A percentile compares a stretch with the other conserved stretches of the same genome.
Conservation (phyloP, 2,113 vertebrate species). For the Heterotilapia buettikoferi region DNA sequence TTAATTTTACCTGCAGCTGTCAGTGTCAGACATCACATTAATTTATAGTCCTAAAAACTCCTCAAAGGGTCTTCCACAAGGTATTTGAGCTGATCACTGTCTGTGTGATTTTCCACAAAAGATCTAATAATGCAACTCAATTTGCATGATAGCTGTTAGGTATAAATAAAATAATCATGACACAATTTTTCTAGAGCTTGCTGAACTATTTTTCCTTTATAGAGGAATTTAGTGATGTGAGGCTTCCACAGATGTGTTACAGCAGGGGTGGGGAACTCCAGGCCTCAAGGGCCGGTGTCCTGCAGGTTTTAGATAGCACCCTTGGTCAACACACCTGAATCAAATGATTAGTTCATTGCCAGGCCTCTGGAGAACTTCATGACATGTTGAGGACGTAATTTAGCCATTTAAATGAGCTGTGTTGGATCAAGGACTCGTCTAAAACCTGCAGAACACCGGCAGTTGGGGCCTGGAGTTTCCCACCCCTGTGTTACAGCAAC, state of each 20-base stretch:
- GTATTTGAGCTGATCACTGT: neutral
- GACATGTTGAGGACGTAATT: neutral
- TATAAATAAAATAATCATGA: neutral
- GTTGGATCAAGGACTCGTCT: neutral
- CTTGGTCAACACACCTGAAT: neutral
- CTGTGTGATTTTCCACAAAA: neutral
- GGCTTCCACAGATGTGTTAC: neutral
- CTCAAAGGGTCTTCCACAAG: neutral
- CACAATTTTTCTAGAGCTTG: neutral
- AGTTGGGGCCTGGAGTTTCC: neutral
- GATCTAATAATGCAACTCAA: neutral
- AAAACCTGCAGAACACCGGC: neutral
- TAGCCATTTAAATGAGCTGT: neutral
- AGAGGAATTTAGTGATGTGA: neutral
- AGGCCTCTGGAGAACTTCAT: neutral
- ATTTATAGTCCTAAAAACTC: neutral
- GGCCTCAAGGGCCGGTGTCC: neutral
- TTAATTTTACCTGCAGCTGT: neutral
- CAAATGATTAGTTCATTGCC: neutral
- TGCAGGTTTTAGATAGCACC: neutral
- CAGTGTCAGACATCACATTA: neutral
- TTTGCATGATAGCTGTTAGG: neutral
- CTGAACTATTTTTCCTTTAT: neutral
- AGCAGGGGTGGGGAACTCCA: fast-evolving
- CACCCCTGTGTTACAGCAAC: neutral